A percentile compares a stretch with the other conserved stretches of the same genome.
Evolutionary conservation across 2,797 vertebrate species (phyloP).

Genomic region (Tragopan temminckii): DNA sequence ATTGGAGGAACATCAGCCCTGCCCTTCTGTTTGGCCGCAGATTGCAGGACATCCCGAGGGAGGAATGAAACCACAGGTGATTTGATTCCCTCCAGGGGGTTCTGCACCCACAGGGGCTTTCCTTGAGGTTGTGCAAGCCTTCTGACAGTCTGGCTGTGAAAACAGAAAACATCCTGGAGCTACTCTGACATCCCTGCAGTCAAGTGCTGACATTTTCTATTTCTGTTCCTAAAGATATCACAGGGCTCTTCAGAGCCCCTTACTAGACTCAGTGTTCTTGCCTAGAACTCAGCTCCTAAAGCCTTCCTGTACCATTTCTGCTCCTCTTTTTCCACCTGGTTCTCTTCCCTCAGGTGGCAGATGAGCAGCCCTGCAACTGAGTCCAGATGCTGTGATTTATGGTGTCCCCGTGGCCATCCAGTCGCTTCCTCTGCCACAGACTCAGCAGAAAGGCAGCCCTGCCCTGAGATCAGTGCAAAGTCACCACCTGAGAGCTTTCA

Average conservation of each 20-base stretch:
- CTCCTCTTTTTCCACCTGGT: not conserved
- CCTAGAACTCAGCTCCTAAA: not conserved
- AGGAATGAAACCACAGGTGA: not conserved
- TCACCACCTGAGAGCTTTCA: fast-evolving
- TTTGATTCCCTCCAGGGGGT: not conserved
- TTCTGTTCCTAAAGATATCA: not conserved
- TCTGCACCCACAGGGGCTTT: not conserved
- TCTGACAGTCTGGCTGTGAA: not conserved
- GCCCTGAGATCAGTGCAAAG: not conserved
- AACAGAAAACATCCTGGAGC: not conserved
- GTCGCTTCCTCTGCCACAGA: not conserved
- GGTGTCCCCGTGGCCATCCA: not conserved
- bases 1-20: not conserved
- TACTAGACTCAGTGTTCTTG: not conserved
- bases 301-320: not conserved
- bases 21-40: not conserved
- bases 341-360: not conserved
- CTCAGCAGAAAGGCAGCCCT: not conserved
- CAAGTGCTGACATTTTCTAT: not conserved
- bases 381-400: not conserved
- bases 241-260: not conserved
- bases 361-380: not conserved
- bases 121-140: not conserved
- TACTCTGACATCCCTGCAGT: not conserved
- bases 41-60: not conserved